phyloP scores from a whole-genome alignment of 2,797 vertebrate genomes.

The Eulemur rubriventer region DNA sequence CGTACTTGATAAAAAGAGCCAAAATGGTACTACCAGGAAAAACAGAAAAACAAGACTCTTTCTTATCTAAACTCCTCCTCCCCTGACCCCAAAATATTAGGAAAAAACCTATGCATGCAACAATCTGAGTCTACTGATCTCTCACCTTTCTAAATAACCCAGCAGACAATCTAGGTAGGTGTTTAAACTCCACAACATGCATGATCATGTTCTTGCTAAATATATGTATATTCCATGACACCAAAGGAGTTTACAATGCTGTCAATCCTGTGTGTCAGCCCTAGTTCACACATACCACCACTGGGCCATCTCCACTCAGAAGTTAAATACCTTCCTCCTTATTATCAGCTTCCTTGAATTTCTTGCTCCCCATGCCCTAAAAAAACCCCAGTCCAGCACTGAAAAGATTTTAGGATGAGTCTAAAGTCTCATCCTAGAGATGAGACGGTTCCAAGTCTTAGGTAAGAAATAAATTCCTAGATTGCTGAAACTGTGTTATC shows the following conservation, averaged over 20 bases:
- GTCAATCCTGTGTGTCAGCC: background rate
- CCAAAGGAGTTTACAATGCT: background rate
- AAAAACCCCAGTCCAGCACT: background rate
- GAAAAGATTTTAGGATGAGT: background rate
- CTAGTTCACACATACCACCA: background rate
- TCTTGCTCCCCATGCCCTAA: background rate
- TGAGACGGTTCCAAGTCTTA: background rate
- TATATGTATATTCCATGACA: background rate
- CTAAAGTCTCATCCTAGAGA: no score
- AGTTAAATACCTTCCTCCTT: background rate
- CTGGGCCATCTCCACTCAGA: background rate
- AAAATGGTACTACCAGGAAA: background rate
- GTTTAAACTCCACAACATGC: background rate
- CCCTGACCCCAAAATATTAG: background rate
- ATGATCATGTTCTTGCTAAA: background rate
- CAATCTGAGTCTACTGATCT: background rate
- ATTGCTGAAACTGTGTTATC: background rate
- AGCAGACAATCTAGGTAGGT: background rate
- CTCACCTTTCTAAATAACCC: background rate
- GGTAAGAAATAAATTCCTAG: background rate
- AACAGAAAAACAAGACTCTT: background rate
- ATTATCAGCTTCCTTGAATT: background rate
- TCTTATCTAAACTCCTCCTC: background rate
- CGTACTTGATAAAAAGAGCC: slow-evolving; percentile 23
- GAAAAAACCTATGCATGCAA: background rate